Evolutionary conservation across 2,797 vertebrate genomes (phyloP).

Genomic region (Manis crassicaudata): DNA sequence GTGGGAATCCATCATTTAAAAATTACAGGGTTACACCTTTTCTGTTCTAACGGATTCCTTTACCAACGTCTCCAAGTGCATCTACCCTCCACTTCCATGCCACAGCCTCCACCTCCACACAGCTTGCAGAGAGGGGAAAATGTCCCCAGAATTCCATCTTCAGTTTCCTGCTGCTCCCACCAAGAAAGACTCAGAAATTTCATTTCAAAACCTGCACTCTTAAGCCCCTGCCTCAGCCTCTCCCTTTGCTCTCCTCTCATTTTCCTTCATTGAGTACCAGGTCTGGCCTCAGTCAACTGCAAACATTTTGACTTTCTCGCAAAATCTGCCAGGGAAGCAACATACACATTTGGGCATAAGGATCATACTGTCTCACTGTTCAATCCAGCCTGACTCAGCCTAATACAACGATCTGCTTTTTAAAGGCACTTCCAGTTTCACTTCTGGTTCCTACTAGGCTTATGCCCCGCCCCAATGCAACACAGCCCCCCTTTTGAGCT

Average conservation of each 20-base stretch:
- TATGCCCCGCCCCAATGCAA: neutral
- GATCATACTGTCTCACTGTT: neutral
- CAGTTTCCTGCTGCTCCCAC: slow-evolving; percentile 6
- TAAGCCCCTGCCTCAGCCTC: neutral
- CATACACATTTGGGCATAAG: neutral
- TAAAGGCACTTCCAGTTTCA: slow-evolving; percentile 66
- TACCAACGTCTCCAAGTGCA: neutral
- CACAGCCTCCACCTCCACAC: neutral
- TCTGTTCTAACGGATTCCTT: neutral
- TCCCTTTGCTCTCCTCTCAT: neutral
- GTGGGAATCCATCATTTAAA: neutral
- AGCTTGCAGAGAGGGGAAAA: neutral
- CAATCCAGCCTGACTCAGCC: neutral
- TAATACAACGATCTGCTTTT: neutral
- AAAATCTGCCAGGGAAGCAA: neutral
- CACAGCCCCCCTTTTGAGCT: neutral
- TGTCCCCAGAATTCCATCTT: slow-evolving; percentile 21
- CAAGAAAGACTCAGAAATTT: neutral
- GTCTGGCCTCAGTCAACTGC: neutral
- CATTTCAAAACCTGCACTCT: slow-evolving; percentile 31
- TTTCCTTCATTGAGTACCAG: neutral
- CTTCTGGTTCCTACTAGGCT: slow-evolving; percentile 49
- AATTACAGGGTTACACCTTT: neutral
- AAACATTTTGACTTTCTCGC: neutral
- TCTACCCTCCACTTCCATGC: neutral